Evolutionary conservation across 2,113 vertebrate genomes (phyloP).

Genomic region (Alosa alosa): DNA sequence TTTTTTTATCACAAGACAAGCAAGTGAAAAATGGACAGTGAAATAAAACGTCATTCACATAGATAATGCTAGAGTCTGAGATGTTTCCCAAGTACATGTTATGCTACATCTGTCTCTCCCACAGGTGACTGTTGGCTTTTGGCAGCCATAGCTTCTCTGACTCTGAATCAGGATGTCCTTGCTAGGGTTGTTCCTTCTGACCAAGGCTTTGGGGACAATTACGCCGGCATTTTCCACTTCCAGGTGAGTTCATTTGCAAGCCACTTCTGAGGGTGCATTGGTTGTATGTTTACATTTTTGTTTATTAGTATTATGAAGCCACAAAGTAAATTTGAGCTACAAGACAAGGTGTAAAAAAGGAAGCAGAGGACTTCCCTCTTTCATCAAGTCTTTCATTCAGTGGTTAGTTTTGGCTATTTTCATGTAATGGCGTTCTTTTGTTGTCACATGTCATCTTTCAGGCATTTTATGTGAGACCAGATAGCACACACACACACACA

Average conservation of each 20-base stretch:
- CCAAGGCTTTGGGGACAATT: conserved; percentile 78
- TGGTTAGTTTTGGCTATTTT: not conserved
- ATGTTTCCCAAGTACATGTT: not conserved
- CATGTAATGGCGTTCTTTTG: not conserved
- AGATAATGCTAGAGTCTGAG: not conserved
- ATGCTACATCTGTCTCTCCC: not conserved
- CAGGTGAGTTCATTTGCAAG: conserved; percentile 63
- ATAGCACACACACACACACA: not conserved
- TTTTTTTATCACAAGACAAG: not conserved
- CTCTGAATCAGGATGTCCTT: conserved; percentile 73
- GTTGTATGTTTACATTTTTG: not conserved
- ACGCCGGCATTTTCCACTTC: conserved; percentile 83
- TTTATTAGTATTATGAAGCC: not conserved
- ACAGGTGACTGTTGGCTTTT: conserved; percentile 79
- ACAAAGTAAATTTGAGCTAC: not conserved
- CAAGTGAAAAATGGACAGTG: not conserved
- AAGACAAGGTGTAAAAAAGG: not conserved
- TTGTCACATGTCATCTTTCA: not conserved
- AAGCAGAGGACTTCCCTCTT: not conserved
- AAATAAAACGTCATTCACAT: not conserved
- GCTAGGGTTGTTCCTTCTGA: conserved; percentile 74
- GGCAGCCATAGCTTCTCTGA: conserved; percentile 81
- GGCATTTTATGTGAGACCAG: not conserved
- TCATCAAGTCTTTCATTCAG: not conserved
- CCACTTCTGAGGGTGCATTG: not conserved